Percentiles rank a stretch among this genome's conserved stretches.
Evolutionary conservation across 2,888 invertebrate genomes (phyloP).

Genomic region (Nomada hirtipes): DNA sequence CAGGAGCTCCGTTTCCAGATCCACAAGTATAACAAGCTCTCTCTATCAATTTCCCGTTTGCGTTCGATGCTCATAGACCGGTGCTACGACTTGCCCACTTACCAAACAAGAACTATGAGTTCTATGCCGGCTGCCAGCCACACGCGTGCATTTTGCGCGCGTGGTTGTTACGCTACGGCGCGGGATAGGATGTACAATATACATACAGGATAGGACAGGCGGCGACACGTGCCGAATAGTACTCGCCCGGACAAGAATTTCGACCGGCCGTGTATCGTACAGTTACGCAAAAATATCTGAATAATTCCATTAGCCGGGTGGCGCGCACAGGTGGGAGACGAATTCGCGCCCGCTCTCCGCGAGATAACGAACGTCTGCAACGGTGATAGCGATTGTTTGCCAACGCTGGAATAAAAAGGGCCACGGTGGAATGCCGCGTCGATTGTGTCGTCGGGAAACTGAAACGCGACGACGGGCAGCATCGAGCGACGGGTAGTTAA

Average conservation of each 20-base stretch:
- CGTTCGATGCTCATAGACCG: conserved; percentile 16
- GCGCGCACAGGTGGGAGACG: neutral
- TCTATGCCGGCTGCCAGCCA: conserved; percentile 5
- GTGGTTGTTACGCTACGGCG: neutral
- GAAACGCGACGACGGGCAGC: neutral
- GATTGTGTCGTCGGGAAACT: neutral
- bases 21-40: conserved; percentile 30
- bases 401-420: no score
- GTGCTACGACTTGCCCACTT: conserved; percentile 16
- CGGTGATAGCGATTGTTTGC: conserved; percentile 4
- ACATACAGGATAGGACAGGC: no score
- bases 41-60: conserved; percentile 54
- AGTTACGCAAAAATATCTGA: neutral
- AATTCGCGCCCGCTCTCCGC: neutral
- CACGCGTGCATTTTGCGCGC: conserved; percentile 1
- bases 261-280: neutral
- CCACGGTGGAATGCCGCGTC: no score
- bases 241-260: neutral
- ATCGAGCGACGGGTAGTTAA: neutral
- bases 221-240: no score
- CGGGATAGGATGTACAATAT: no score
- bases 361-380: conserved; percentile 16
- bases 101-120: conserved; percentile 37
- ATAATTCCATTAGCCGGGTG: neutral
- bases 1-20: conserved; percentile 36